Evolutionary conservation across 2,888 invertebrate genomes (phyloP), one percentile per base, ranked within the genome.

Genomic region (Hydraecia micacea): DNA sequence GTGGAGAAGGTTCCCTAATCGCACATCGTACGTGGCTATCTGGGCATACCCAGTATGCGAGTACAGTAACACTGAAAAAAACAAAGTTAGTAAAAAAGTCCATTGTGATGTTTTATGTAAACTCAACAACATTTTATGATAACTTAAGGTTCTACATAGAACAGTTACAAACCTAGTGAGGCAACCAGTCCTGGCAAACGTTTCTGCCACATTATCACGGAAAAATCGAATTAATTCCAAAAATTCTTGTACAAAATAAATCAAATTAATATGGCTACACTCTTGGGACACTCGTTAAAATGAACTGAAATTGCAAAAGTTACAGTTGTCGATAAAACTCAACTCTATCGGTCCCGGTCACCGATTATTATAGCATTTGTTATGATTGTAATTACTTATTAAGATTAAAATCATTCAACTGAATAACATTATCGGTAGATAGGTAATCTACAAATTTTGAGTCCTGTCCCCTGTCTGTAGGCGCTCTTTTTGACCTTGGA

Each of bases 1-100:
- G 39, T 91, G 90, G 39, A 95, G 89, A 4, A 93, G 90, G 81
- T 94, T 93, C 3, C 90, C 87, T 67, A 95, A 84, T 5, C 89
- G 80, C 18, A 96, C 78, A 39, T 90, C 89, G 69, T 88, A 90
- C 1, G 91, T 84, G 7, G 88, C 52, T 62, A 86, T 84, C 76
- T 89, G 88, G 6, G 90, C 83, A 18, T 73, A 49, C 13, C 79
- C 90, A 42, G 75, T 76, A 39, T 87, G 84, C 15, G 88, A 71
- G 72, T 82, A 81, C 74, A 86, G 77, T 74, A 81, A 67, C 66
- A 89, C 88, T 88, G 81, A 60, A 87, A 88, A 79, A 60, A 25
- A 11, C 1, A 8, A 58, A 42, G 28, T 73, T 69, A 0, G 1
- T 42, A 72, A 36, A 65, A 3, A 21, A 28, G 21, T 62, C 8